Base-by-base conservation (phyloP, 2,113 vertebrate species). In the Thymallus thymallus region DNA sequence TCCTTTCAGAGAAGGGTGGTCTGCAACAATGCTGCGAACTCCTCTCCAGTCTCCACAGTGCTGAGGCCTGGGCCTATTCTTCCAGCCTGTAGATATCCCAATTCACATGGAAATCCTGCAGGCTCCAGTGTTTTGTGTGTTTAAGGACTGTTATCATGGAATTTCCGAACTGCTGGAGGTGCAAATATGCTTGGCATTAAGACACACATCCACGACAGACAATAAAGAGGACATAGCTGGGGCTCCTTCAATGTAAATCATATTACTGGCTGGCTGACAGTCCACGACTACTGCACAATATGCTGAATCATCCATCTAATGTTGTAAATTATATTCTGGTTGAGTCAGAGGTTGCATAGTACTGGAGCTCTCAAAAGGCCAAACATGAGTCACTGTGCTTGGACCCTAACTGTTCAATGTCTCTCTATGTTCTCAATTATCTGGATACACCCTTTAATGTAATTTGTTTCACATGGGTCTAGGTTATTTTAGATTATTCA, bases 81-180 rank as follows among this genome's bases (percentile, higher is more conserved):
- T 10, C 6, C 46, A 51, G 69, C 14, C 30, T 35, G 14, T 18
- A 51, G 69, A 26, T n/a, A 23, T 20, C 12, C 22, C 58, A 45
- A 46, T 72, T 46, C 32, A 46, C 60, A 62, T 72, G 35, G 22
- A 45, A 46, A 48, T 63, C 35, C 32, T 23, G 22, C 32, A 26
- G 58, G 71, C 18, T 41, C 32, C 35, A 72, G 55, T 20, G 29
- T 51, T 51, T 55, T 61, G 12, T 26, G 71, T 3, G 13, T n/a
- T 14, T 7, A 10, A 20, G 63, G 30, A 20, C 26, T 66, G 29
- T 66, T 66, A 26, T 32, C 29, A 32, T 32, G 14, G 26, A 56
- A 30, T 32, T 60, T 60, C n/a, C 55, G 32, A 26, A 71, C 55
- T 58, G 69, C 69, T 60, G 55, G 35, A 26, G 22, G 26, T n/a